Base-by-base conservation (phyloP, 2,797 vertebrate species). In the Darevskia nairensis region DNA sequence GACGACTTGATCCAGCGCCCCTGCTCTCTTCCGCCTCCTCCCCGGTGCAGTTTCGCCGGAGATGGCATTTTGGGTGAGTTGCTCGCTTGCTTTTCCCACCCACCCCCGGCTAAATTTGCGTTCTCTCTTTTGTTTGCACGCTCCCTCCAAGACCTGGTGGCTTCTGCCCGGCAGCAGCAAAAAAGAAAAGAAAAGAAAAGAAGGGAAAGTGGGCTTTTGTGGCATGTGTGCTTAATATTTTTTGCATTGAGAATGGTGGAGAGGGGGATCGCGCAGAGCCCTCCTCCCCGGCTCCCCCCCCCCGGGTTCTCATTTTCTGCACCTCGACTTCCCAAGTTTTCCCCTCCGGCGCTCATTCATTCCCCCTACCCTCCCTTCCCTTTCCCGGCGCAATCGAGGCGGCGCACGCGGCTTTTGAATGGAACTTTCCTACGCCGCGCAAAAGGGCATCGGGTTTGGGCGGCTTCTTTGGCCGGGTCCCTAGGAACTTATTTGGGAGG, bases 61-160 rank as follows among this genome's bases (percentile, higher is more conserved):
- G 75, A 89, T 89, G 88, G 88, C 88, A 82, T 80, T 76, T 76
- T 35, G 88, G 88, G 88, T 85, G 27, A 89, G 88, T 85, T n/a
- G 21, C 17, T 55, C 25, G 66, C 69, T 23, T 39, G n/a, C 69
- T 64, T 64, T 3, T 0, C 32, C 35, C 19, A 2, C 13, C 32
- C n/a, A 1, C 71, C 35, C 72, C 5, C 21, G 32, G 15, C 6
- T 8, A 74, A 74, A 29, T 7, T 39, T 74, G 35, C 13, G 8
- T 39, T 39, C 25, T 32, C 11, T 50, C 29, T 46, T 80, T 86
- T 86, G 80, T 78, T 87, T 80, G n/a, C 86, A 1, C 32, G 27
- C 19, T 39, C 50, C 6, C 61, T 41, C n/a, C 15, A 3, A 5
- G 68, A 78, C 50, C 15, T 9, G 77, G 11, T 3, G 80, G 17